Evolutionary conservation across 1,140 invertebrate species (phyloP), one percentile per base, ranked within the genome.

Genomic region (Augochlora pura): DNA sequence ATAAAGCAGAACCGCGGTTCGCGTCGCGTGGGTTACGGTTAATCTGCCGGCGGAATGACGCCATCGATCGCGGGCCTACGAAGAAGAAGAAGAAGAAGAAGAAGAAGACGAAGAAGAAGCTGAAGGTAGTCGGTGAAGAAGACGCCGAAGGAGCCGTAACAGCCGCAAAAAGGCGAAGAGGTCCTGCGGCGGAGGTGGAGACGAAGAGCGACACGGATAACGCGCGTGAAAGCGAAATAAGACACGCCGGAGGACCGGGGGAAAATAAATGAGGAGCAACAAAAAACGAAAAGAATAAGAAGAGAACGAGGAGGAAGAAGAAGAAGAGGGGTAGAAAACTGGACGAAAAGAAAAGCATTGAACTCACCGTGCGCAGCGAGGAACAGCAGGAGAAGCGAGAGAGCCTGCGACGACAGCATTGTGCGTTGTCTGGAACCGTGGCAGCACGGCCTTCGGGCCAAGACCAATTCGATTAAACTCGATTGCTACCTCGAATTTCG

Each of bases 321-420:
- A 66, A 75, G 42, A 66, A 78, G 25, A 72, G n/a, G 49, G 77
- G 21, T 54, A 32, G 52, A 25, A 42, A 65, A 39, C 49, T 62
- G 75, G 79, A 25, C 32, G 32, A 32, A 32, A 32, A 32, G 32
- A 32, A 4, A 32, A 32, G 32, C 32, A 32, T 32, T 32, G 32
- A 72, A 89, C 91, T 92, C 81, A 92, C 91, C 91, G 75, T 90
- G 87, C 23, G 86, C 87, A 82, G 86, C 87, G 60, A 93, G 71
- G 73, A 92, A 82, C 75, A 92, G 69, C 76, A 92, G 87, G 66
- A 92, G 83, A 79, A 90, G 81, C 81, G 89, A 83, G 68, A 88
- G 81, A 80, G 88, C 77, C 84, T 89, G 87, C 77, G 84, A 85
- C 70, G 86, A 85, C 85, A 86, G 80, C 89, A 91, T 91, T 83